Conservation (phyloP, 2,113 vertebrate species). For the Rhinichthys klamathensis region DNA sequence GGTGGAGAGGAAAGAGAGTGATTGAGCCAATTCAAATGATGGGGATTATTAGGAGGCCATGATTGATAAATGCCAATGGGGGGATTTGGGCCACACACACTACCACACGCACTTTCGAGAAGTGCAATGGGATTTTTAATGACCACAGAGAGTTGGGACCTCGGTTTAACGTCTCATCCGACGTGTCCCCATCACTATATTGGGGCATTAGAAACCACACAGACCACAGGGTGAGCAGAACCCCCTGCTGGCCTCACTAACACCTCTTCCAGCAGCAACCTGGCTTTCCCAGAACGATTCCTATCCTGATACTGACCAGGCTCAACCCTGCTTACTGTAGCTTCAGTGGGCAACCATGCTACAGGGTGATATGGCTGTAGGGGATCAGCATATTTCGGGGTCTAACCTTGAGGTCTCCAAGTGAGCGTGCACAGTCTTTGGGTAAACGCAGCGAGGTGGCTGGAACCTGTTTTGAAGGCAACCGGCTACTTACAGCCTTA, state of each 20-base stretch:
- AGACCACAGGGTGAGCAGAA: not conserved
- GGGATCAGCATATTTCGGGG: no score
- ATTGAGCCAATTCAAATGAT: no score
- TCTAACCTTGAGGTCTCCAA: constrained; percentile 90
- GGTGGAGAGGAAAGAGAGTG: no score
- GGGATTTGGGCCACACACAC: no score
- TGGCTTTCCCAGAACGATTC: not conserved
- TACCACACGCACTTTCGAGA: no score
- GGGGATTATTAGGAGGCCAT: no score
- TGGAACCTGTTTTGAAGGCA: constrained; percentile 73
- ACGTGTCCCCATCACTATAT: not conserved
- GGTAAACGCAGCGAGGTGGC: constrained; percentile 72
- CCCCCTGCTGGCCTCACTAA: not conserved
- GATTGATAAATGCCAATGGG: no score
- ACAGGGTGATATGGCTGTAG: not conserved
- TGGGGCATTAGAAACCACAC: not conserved
- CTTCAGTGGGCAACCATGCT: no score
- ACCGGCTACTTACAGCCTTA: constrained; percentile 64
- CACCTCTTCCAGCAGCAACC: no score
- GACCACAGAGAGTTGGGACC: not conserved
- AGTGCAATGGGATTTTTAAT: no score
- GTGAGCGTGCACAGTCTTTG: constrained; percentile 85
- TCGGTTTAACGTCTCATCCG: not conserved
- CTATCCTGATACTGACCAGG: not conserved
- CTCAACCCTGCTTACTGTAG: no score